Conservation (phyloP, 1,140 invertebrate genomes). For the Drosophila erecta region DNA sequence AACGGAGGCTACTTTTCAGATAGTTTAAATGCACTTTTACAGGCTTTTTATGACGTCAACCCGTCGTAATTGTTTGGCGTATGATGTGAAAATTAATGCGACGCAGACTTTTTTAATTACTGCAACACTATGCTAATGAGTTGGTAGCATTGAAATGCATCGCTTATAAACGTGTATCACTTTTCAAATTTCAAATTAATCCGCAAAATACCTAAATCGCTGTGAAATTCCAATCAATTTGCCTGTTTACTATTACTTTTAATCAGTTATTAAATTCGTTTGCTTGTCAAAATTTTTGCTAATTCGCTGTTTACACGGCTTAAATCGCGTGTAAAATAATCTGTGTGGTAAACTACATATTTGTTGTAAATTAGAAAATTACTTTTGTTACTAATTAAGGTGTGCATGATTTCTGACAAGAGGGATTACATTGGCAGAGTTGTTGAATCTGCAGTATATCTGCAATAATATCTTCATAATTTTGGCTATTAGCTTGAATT, state of each 20-base stretch:
- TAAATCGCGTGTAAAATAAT: background rate
- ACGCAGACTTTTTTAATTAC: conserved; percentile 11
- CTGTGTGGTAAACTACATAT: background rate
- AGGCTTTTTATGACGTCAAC: conserved; percentile 19
- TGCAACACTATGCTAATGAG: conserved; percentile 16
- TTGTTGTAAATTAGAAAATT: background rate
- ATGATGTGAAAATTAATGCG: conserved; percentile 51
- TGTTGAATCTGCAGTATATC: background rate
- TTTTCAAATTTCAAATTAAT: conserved; percentile 22
- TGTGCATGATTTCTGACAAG: background rate
- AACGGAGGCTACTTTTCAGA: conserved; percentile 40
- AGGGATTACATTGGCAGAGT: background rate
- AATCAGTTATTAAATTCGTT: conserved; percentile 13
- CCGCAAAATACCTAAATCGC: conserved; percentile 16
- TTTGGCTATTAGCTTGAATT: background rate
- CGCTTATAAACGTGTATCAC: background rate
- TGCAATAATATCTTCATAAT: background rate
- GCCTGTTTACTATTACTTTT: conserved; percentile 15
- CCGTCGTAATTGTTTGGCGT: conserved; percentile 37
- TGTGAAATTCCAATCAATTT: conserved; percentile 4
- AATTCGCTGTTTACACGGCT: conserved; percentile 13
- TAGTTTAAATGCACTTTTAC: conserved; percentile 54
- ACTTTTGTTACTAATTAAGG: background rate
- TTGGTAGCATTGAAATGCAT: background rate
- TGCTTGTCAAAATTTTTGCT: conserved; percentile 8